Evolutionary conservation across 2,888 invertebrate genomes (phyloP).

Genomic region (Brenthis hecate): DNA sequence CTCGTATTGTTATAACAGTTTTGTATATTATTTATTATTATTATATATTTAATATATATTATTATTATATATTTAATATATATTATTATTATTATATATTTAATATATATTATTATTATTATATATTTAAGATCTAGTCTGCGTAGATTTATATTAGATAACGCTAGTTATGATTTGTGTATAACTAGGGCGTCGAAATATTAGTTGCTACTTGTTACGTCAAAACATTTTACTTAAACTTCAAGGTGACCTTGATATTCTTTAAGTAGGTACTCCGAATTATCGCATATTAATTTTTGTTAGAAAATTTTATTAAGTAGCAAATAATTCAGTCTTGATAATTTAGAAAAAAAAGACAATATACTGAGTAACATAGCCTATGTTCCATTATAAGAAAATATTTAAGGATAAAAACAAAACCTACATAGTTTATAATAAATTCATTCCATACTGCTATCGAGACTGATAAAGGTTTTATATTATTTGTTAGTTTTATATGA

Average conservation of each 20-base stretch:
- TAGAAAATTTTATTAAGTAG: not conserved
- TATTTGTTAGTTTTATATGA: constrained; percentile 43
- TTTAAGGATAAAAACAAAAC: not conserved
- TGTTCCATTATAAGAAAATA: not conserved
- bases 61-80: no score
- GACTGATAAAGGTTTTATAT: constrained; percentile 44
- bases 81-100: no score
- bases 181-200: not conserved
- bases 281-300: constrained; percentile 1
- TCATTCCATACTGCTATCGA: constrained; percentile 37
- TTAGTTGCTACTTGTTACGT: not conserved
- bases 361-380: not conserved
- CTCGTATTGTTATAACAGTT: no score
- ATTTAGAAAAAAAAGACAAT: not conserved
- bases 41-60: no score
- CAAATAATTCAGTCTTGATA: not conserved
- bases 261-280: not conserved
- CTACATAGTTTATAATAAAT: constrained; percentile 2
- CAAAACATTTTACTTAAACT: constrained; percentile 5
- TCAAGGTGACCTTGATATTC: constrained; percentile 11
- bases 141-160: not conserved
- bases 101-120: no score
- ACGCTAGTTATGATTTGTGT: not conserved
- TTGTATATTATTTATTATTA: no score
- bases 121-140: constrained; percentile 5